Conservation (phyloP, 2,888 invertebrate species). For the Trichogramma evanescens region DNA sequence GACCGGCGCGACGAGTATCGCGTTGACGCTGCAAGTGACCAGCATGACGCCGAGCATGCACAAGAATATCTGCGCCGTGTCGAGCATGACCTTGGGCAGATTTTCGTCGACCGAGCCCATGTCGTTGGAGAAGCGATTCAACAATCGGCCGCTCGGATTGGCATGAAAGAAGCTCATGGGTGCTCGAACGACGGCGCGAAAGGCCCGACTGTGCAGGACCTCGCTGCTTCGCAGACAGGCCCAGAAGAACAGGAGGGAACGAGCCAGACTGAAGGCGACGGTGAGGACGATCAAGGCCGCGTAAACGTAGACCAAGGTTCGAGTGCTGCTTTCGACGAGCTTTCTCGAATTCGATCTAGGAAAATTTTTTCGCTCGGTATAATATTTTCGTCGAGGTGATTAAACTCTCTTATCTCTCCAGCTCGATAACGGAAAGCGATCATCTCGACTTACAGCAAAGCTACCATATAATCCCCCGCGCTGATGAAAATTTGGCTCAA, state of each 20-base stretch:
- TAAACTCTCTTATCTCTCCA: no score
- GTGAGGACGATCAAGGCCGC: constrained; percentile 50
- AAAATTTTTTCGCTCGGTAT: no score
- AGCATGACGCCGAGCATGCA: constrained; percentile 54
- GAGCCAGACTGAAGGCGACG: constrained; percentile 42
- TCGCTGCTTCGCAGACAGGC: constrained; percentile 50
- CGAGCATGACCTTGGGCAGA: constrained; percentile 60
- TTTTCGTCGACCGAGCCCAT: constrained; percentile 71
- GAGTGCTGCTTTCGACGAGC: constrained; percentile 4
- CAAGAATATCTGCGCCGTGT: constrained; percentile 51
- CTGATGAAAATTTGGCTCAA: constrained; percentile 58
- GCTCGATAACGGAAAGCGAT: not conserved
- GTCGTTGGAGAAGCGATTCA: constrained; percentile 79
- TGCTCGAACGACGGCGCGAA: constrained; percentile 51
- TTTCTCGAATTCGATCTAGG: not conserved
- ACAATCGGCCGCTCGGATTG: constrained; percentile 73
- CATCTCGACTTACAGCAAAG: constrained; percentile 33
- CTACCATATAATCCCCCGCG: constrained; percentile 62
- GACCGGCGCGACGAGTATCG: constrained; percentile 56
- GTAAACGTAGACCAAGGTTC: constrained; percentile 51
- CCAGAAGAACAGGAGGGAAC: constrained; percentile 49
- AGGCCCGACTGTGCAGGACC: constrained; percentile 53
- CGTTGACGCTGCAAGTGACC: constrained; percentile 58
- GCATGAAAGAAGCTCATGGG: constrained; percentile 72
- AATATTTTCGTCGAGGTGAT: no score